Conservation (phyloP, 30 jellyfish, hydroid and myxozoan species). For the Sanderia malayensis region DNA sequence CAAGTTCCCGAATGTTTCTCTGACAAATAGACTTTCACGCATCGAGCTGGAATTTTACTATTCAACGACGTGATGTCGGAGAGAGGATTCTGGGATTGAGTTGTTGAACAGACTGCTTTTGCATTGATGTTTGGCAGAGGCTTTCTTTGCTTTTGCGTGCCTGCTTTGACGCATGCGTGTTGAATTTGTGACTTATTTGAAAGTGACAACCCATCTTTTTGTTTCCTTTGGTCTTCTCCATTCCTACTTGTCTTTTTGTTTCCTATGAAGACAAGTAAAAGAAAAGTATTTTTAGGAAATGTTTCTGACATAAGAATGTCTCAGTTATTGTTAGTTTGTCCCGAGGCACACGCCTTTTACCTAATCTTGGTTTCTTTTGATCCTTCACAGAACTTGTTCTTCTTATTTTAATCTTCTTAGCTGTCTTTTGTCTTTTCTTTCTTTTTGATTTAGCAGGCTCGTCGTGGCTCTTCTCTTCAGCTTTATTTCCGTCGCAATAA, state of each 20-base stretch:
- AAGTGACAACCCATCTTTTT: neutral
- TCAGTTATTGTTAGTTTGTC: no score
- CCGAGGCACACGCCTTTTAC: no score
- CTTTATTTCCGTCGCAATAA: no score
- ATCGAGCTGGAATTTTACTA: slow-evolving; percentile 4
- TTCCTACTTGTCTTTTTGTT: neutral
- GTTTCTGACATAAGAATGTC: no score
- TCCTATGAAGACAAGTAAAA: neutral
- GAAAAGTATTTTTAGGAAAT: no score
- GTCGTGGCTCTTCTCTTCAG: neutral
- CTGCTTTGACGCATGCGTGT: neutral
- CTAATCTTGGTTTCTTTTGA: neutral
- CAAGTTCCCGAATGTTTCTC: slow-evolving; percentile 36
- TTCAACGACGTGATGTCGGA: neutral
- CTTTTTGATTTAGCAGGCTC: neutral
- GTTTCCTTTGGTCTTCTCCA: neutral
- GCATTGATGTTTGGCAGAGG: slow-evolving; percentile 32
- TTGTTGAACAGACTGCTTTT: neutral
- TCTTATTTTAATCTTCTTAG: neutral
- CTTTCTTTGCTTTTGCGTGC: slow-evolving; percentile 2
- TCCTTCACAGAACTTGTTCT: neutral
- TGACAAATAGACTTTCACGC: slow-evolving; percentile 34
- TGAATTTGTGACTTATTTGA: neutral
- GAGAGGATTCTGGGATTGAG: neutral
- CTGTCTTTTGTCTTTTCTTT: neutral